Evolutionary conservation across 2,888 invertebrate species (phyloP).

Genomic region (Aphodius sticticus): DNA sequence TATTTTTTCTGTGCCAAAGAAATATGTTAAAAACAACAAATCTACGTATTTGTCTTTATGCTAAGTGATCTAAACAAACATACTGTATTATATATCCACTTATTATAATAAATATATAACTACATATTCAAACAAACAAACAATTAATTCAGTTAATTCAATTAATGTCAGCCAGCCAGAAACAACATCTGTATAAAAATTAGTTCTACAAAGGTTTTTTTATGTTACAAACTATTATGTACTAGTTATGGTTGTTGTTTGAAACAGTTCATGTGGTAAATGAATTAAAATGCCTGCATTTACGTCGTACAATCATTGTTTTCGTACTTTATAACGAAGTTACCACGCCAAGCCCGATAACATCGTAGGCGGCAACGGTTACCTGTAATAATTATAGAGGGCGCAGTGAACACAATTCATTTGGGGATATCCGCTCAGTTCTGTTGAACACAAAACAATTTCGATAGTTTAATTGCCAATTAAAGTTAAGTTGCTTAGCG

Average conservation of each 20-base stretch:
- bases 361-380: conserved; percentile 19
- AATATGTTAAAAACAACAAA: too few relatives aligned
- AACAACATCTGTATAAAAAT: neutral
- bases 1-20: too few relatives aligned
- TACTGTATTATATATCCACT: too few relatives aligned
- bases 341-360: conserved; percentile 5
- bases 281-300: neutral
- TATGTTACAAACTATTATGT: neutral
- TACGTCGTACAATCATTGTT: neutral
- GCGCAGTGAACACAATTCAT: conserved; percentile 21
- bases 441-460: conserved; percentile 15
- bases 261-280: neutral
- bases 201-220: neutral
- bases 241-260: neutral
- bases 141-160: too few relatives aligned
- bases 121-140: too few relatives aligned
- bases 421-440: conserved; percentile 13
- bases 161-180: neutral
- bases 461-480: conserved; percentile 8
- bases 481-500: neutral
- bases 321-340: conserved; percentile 14
- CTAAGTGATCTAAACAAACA: too few relatives aligned
- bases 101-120: too few relatives aligned
- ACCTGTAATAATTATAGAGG: conserved; percentile 19
- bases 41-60: too few relatives aligned